These are phyloP conservation scores for Nymphalis c-album DNA, from an alignment of 2,888 invertebrate genomes.

Conservation along the genomic window DNA sequence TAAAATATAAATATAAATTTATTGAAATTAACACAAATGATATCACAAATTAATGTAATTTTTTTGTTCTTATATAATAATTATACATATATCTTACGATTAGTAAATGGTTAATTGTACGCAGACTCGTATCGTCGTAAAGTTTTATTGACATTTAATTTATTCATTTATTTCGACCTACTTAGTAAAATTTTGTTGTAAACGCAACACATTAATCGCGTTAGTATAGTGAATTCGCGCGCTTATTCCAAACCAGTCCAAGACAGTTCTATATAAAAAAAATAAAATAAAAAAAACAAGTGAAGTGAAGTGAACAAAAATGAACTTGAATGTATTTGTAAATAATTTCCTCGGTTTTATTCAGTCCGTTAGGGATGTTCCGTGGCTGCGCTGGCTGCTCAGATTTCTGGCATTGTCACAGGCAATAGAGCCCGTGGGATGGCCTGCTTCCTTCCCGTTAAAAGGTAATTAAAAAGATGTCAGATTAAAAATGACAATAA, in stretches of 20 bases:
- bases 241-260: not conserved
- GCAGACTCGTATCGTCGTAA: not conserved
- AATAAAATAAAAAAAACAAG: no score
- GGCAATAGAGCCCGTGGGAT: constrained; percentile 55
- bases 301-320: constrained; percentile 8
- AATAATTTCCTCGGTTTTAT: constrained; percentile 53
- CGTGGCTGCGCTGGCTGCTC: constrained; percentile 54
- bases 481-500: not conserved
- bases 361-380: constrained; percentile 46
- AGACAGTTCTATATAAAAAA: not conserved
- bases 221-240: not conserved
- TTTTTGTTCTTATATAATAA: not conserved
- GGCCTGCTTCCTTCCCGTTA: constrained; percentile 57
- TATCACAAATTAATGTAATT: no score
- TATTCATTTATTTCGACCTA: not conserved
- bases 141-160: not conserved
- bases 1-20: no score
- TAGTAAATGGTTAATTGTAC: not conserved
- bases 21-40: no score
- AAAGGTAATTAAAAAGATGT: constrained; percentile 46
- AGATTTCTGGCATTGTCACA: constrained; percentile 55
- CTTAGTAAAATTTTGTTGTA: no score
- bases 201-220: not conserved
- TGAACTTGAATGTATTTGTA: constrained; percentile 47
- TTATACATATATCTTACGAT: not conserved